Percentiles rank a stretch among this genome's conserved stretches.
Conservation (phyloP, 2,113 vertebrate genomes). For the Dromas ardeola region DNA sequence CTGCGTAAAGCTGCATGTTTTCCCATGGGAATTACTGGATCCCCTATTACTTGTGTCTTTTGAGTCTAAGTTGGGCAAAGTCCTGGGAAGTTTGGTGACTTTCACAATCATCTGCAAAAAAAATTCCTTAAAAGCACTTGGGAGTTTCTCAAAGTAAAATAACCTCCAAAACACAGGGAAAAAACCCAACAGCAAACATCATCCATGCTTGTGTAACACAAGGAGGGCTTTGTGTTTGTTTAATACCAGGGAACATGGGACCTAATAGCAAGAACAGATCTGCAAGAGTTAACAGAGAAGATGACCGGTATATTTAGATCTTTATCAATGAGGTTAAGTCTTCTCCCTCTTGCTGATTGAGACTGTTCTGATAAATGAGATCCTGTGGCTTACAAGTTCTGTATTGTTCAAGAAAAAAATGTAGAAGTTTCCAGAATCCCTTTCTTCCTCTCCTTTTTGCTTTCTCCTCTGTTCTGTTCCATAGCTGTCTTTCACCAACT, state of each 20-base stretch:
- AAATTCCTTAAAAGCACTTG: background rate
- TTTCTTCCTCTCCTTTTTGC: background rate
- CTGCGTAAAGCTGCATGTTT: background rate
- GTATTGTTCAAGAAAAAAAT: background rate
- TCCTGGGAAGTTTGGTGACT: background rate
- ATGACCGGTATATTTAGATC: background rate
- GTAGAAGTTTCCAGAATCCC: background rate
- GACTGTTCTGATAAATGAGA: background rate
- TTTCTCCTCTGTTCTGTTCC: background rate
- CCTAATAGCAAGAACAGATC: background rate
- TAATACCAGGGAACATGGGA: background rate
- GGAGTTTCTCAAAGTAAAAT: background rate
- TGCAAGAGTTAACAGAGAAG: background rate
- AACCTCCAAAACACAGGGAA: background rate
- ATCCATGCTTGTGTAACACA: background rate
- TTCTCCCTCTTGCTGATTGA: background rate
- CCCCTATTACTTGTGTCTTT: background rate
- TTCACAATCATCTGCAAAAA: background rate
- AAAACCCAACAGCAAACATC: background rate
- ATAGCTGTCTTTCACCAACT: background rate
- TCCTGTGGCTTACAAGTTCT: background rate
- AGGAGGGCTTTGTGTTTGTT: background rate
- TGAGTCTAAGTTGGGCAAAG: background rate
- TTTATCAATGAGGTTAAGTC: background rate
- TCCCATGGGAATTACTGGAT: constrained; percentile 52